A percentile compares a stretch with the other conserved stretches of the same genome.
phyloP scores from a whole-genome alignment of 2,888 invertebrate genomes.

The Nudaria mundana region DNA sequence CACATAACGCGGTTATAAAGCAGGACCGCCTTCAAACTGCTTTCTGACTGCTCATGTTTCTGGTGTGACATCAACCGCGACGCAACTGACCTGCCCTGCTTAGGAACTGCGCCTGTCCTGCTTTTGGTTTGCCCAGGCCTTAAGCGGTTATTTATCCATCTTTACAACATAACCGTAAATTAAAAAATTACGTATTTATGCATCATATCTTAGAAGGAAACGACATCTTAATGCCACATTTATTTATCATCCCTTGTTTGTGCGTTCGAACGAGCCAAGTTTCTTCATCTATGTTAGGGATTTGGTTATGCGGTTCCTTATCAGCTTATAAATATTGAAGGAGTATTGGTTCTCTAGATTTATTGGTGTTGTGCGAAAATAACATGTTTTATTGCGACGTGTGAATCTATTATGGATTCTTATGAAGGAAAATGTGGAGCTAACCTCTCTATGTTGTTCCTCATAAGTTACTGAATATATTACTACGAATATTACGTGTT shows the following conservation, averaged over 20 bases:
- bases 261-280: conserved; percentile 8
- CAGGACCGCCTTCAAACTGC: no score
- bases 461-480: background rate
- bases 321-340: conserved; percentile 21
- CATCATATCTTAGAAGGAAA: background rate
- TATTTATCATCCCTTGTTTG: conserved; percentile 6
- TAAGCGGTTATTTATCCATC: no score
- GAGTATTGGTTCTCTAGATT: conserved; percentile 15
- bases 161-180: no score
- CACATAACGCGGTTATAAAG: no score
- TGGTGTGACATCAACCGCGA: no score
- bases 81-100: no score
- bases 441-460: background rate
- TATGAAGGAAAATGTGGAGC: conserved; percentile 7
- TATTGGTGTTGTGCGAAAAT: conserved; percentile 16
- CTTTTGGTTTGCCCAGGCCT: no score
- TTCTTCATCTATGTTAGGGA: conserved; percentile 6
- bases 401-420: conserved; percentile 13
- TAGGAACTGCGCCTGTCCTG: no score
- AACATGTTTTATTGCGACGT: conserved; percentile 14
- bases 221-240: background rate
- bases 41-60: no score
- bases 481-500: no score
- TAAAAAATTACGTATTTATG: background rate
- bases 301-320: conserved; percentile 8